A percentile compares a stretch with the other conserved stretches of the same genome.
Conservation (phyloP, 2,113 vertebrate species). For the Hepsetus odoe region DNA sequence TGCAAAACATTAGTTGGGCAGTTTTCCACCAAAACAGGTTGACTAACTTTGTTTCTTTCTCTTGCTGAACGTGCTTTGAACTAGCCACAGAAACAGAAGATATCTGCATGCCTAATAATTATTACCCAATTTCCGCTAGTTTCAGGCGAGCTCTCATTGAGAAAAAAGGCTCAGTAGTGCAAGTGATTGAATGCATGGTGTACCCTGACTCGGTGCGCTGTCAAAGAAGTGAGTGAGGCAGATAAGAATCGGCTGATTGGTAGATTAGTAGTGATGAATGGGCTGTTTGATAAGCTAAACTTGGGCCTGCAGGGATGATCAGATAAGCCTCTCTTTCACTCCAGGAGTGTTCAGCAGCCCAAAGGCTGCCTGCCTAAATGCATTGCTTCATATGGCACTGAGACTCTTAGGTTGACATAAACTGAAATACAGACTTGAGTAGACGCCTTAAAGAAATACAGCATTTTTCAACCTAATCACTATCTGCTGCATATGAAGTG, state of each 20-base stretch:
- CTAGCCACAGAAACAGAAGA: not conserved
- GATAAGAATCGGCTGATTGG: constrained; percentile 76
- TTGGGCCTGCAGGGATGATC: constrained; percentile 42
- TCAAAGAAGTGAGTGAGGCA: constrained; percentile 62
- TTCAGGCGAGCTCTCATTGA: not conserved
- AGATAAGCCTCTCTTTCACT: constrained; percentile 27
- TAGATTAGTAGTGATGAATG: constrained; percentile 79
- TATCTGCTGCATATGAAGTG: not conserved
- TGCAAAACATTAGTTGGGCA: too few species aligned
- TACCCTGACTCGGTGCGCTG: not conserved
- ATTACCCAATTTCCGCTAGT: not conserved
- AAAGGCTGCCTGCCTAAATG: constrained; percentile 18
- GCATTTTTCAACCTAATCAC: not conserved
- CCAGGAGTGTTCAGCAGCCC: constrained; percentile 28
- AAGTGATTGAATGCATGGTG: constrained; percentile 2
- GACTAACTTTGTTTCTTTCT: too few species aligned
- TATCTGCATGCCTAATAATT: not conserved
- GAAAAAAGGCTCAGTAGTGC: not conserved
- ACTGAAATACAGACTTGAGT: not conserved
- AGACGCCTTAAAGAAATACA: not conserved
- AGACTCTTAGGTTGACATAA: not conserved
- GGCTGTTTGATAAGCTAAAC: constrained; percentile 72
- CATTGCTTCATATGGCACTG: not conserved
- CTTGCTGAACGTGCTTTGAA: too few species aligned
- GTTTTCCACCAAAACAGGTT: too few species aligned